These are phyloP conservation scores for Brachyptera putata DNA, from an alignment of 2,888 invertebrate species.

Conservation along the genomic window DNA sequence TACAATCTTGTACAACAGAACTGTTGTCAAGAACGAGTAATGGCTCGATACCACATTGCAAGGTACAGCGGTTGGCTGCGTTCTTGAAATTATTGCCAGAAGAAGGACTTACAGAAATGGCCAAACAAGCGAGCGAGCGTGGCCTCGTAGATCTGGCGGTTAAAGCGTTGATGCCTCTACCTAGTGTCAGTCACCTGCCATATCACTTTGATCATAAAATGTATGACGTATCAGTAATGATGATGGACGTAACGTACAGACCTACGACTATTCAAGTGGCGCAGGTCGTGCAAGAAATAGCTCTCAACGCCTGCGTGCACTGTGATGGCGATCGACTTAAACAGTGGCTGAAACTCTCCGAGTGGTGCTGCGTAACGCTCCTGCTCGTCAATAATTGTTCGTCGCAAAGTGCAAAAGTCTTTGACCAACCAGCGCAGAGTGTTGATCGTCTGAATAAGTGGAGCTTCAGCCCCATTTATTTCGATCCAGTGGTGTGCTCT, in stretches of 20 bases:
- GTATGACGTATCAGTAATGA: background rate
- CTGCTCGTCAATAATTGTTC: too few species aligned
- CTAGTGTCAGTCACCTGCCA: background rate
- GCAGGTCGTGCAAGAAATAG: background rate
- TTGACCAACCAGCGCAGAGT: too few species aligned
- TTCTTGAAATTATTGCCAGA: conserved; percentile 3
- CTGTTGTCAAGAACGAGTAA: background rate
- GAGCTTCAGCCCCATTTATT: background rate
- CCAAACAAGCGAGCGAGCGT: background rate
- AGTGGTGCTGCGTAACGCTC: too few species aligned
- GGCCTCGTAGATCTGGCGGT: background rate
- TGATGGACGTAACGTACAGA: background rate
- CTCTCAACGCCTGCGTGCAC: background rate
- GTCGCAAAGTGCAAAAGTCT: too few species aligned
- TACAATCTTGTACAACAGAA: background rate
- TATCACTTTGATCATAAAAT: background rate
- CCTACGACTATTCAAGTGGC: background rate
- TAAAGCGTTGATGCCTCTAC: background rate
- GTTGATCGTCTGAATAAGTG: background rate
- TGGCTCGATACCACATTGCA: background rate
- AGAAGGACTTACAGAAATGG: conserved; percentile 16
- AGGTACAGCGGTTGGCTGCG: background rate
- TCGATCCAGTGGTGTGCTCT: background rate
- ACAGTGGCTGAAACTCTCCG: too few species aligned
- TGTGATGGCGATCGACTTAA: too few species aligned